Conservation (phyloP, 1,140 invertebrate genomes). For the Sinella curviseta region DNA sequence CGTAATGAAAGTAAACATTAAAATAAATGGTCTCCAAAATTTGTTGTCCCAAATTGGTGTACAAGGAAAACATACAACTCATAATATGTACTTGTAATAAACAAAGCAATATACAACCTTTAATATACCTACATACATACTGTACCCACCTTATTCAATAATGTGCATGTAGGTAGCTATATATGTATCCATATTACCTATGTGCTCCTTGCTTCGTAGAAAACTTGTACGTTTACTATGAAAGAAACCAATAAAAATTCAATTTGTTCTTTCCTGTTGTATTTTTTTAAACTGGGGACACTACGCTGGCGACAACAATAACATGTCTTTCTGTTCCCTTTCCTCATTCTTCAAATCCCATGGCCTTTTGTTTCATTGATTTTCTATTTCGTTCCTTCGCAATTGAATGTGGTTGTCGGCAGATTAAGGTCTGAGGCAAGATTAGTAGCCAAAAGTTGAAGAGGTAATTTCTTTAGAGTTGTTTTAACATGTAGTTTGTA, state of each 20-base stretch:
- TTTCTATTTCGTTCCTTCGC: background rate
- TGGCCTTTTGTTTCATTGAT: background rate
- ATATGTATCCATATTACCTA: background rate
- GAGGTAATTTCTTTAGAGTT: no score
- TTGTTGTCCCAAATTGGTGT: no score
- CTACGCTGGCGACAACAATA: background rate
- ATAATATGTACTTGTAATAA: background rate
- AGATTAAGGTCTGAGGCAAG: background rate
- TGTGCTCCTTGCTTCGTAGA: background rate
- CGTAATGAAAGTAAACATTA: slow-evolving; percentile 23
- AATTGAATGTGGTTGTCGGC: background rate
- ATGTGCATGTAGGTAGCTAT: background rate
- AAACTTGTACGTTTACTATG: background rate
- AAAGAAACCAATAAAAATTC: slow-evolving; percentile 20
- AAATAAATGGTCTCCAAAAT: background rate
- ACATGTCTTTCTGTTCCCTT: background rate
- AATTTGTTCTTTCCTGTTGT: slow-evolving; percentile 21
- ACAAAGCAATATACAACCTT: background rate
- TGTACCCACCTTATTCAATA: background rate
- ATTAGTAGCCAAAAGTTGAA: slow-evolving; percentile 7
- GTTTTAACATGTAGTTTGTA: no score
- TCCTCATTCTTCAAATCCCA: background rate
- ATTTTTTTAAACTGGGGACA: background rate
- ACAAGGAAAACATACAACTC: background rate
- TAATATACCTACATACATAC: background rate